A percentile compares a stretch with the other conserved stretches of the same genome.
phyloP scores from a whole-genome alignment of 1,140 invertebrate species.

The Aphelinus atriplicis region DNA sequence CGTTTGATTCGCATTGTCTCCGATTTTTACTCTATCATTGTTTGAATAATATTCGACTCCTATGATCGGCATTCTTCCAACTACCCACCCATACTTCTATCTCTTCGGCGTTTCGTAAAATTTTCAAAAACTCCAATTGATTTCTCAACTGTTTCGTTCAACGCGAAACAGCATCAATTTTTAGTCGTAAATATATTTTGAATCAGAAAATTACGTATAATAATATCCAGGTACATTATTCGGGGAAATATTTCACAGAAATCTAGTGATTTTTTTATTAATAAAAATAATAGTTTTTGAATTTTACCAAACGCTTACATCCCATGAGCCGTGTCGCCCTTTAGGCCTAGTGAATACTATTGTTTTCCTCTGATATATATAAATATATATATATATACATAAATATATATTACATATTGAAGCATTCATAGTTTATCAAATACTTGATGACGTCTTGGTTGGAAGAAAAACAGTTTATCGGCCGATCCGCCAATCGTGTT shows the following conservation, averaged over 20 bases:
- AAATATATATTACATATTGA: constrained; percentile 46
- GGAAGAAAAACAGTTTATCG: constrained; percentile 36
- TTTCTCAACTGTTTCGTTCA: no score
- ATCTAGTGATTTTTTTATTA: no score
- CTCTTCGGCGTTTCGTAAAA: constrained; percentile 16
- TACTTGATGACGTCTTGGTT: constrained; percentile 50
- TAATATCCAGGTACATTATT: no score
- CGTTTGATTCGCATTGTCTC: constrained; percentile 4
- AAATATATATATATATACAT: no score
- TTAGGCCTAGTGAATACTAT: constrained; percentile 64
- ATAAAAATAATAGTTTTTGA: not conserved
- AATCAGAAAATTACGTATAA: no score
- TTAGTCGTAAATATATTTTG: no score
- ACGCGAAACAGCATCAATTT: no score
- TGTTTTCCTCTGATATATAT: constrained; percentile 57
- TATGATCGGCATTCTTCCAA: no score
- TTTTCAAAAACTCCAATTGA: not conserved
- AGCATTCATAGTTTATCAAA: constrained; percentile 56
- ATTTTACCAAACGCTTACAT: not conserved
- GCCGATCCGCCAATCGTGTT: constrained; percentile 31
- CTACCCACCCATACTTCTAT: not conserved
- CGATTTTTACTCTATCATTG: not conserved
- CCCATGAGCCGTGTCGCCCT: constrained; percentile 55
- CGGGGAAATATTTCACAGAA: no score
- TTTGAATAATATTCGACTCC: no score